phyloP scores from a whole-genome alignment of 2,113 vertebrate species.

The Pampusana beccarii region DNA sequence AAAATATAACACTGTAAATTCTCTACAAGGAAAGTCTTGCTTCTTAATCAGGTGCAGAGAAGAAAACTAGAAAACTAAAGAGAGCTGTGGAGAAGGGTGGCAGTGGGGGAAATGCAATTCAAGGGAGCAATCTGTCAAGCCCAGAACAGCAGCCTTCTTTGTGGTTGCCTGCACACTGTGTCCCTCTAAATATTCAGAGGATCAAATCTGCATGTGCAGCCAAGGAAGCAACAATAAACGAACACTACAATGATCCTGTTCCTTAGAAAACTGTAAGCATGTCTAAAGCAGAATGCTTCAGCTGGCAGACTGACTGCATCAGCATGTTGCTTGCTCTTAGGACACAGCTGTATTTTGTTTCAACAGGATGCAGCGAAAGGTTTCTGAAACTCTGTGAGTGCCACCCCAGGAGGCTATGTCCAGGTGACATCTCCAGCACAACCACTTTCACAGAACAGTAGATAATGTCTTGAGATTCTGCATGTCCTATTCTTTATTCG shows the following conservation, averaged over 20 bases:
- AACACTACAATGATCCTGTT: not conserved
- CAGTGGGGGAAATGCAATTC: not conserved
- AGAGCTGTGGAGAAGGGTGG: accelerated
- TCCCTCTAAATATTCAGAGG: not conserved
- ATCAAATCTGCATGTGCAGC: not conserved
- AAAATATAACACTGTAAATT: not conserved
- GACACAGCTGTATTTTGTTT: not conserved
- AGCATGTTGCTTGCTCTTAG: not conserved
- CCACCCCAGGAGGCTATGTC: not conserved
- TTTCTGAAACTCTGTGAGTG: not conserved
- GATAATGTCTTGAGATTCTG: not conserved
- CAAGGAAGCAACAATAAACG: accelerated
- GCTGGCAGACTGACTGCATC: not conserved
- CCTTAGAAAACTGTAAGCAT: not conserved
- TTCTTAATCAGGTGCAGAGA: not conserved
- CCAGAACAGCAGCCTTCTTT: not conserved
- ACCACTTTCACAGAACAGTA: not conserved
- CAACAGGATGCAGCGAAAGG: not conserved
- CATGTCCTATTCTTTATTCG: not conserved
- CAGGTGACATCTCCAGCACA: not conserved
- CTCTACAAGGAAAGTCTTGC: not conserved
- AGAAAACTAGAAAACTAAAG: not conserved
- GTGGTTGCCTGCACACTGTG: accelerated
- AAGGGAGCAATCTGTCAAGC: not conserved
- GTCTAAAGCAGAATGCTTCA: not conserved